Base-by-base conservation (phyloP, 30 jellyfish, hydroid and myxozoan genomes). In the Aurelia sp. region DNA sequence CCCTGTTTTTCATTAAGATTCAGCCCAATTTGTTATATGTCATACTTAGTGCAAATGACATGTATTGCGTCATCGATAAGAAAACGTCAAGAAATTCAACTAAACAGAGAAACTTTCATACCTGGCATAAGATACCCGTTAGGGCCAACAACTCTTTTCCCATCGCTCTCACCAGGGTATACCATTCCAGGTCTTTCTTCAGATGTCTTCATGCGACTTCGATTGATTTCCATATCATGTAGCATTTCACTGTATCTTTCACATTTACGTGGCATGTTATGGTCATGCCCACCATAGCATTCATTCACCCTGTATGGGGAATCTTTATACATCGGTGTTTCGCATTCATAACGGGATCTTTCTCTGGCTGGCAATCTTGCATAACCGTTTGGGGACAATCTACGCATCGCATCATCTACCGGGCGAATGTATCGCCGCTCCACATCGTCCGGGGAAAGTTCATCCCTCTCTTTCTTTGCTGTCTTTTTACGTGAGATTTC, bases 201-300 rank as follows among this genome's bases (percentile, higher is more conserved):
- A 4, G 52, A 10, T 8, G 21, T 64, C 78, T 66, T 78, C 74
- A 31, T 74, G 18, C 50, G 30, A 59, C 52, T 47, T 1, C 65
- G 47, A 48, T 48, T 58, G 22, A 13, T 11, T 52, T 78, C 89
- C 61, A 35, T 78, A 17, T 78, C 89, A 19, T 64, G 89, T 20
- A 78, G 21, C 74, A 78, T 59, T 41, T 78, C 89, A 63, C 63
- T 78, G 68, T 78, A 78, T 63, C 89, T 62, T 30, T 78, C 89
- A 69, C 89, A 78, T 78, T 78, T 62, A 23, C 89, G 89, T 15
- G 89, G 89, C 53, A 27, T 41, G 23, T 78, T 78, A 78, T 64
- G 66, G 41, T 63, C 89, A 63, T 78, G 89, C 58, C 89, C 89
- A 35, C 79, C 89, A 53, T 23, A 78, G 51, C 89, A 78, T 48